These are phyloP conservation scores for Mungos mungo DNA, from an alignment of 2,113 vertebrate species.

Conservation along the genomic window DNA sequence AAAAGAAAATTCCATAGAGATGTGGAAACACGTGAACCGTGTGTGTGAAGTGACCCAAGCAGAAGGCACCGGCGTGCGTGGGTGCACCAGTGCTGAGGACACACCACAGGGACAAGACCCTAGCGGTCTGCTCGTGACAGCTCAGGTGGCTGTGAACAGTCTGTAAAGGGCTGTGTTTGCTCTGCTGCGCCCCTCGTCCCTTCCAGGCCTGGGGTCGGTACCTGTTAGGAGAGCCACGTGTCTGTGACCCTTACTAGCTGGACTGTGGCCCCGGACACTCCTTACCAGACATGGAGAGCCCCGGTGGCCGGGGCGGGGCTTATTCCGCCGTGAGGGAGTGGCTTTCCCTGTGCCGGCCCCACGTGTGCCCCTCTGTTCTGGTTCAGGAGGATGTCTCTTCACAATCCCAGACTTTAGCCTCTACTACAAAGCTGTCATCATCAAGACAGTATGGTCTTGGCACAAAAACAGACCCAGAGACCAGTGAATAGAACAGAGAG, in stretches of 20 bases:
- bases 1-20: not conserved
- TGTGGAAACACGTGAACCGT: not conserved
- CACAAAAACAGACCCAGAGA: no score
- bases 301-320: not conserved
- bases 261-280: not conserved
- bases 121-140: not conserved
- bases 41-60: not conserved
- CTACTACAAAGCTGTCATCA: no score
- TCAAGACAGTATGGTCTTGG: no score
- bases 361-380: not conserved
- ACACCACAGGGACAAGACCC: not conserved
- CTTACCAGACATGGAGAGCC: not conserved
- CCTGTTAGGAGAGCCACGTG: not conserved
- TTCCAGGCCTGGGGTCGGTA: not conserved
- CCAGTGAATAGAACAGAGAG: no score
- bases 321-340: rapidly evolving
- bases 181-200: no score
- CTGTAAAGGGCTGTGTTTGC: not conserved
- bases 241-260: no score
- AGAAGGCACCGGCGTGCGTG: rapidly evolving
- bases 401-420: no score
- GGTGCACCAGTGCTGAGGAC: not conserved
- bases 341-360: not conserved
- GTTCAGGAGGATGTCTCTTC: not conserved
- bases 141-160: not conserved